A percentile compares a stretch with the other conserved stretches of the same genome.
Evolutionary conservation across 2,888 invertebrate species (phyloP).

Genomic region (Melanophora roralis): DNA sequence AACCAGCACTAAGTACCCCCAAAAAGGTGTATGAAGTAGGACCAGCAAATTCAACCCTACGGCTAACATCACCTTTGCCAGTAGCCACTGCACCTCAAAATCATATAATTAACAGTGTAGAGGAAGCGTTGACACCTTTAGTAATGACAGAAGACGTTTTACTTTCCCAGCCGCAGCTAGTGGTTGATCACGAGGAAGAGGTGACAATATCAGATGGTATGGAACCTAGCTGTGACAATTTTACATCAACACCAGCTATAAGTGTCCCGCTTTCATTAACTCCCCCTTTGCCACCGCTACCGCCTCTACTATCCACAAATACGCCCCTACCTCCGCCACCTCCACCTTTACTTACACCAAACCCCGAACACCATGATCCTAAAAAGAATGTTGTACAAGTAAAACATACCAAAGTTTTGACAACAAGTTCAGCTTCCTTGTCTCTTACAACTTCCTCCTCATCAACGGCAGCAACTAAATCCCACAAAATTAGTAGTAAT

Average conservation of each 20-base stretch:
- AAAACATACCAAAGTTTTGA: slow-evolving; percentile 47
- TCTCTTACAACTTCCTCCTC: slow-evolving; percentile 1
- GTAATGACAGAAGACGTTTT: slow-evolving; percentile 58
- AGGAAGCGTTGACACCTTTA: slow-evolving; percentile 40
- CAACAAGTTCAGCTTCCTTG: slow-evolving; percentile 6
- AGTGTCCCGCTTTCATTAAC: slow-evolving; percentile 61
- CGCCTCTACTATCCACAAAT: slow-evolving; percentile 62
- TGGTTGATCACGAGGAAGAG: slow-evolving; percentile 75
- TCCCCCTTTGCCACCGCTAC: slow-evolving; percentile 65
- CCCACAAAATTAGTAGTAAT: slow-evolving; percentile 56
- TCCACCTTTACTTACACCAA: slow-evolving; percentile 64
- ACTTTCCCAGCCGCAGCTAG: slow-evolving; percentile 69
- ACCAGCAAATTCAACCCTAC: background rate
- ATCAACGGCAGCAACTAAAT: slow-evolving; percentile 32
- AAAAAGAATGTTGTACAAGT: slow-evolving; percentile 30
- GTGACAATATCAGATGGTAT: slow-evolving; percentile 70
- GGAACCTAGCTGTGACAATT: too few relatives aligned
- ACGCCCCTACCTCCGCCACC: slow-evolving; percentile 69
- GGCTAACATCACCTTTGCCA: background rate
- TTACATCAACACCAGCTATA: slow-evolving; percentile 40
- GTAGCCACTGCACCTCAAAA: background rate
- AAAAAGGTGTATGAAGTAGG: slow-evolving; percentile 2
- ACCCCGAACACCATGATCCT: slow-evolving; percentile 32
- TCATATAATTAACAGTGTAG: slow-evolving; percentile 43
- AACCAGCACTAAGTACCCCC: slow-evolving; percentile 58